phyloP scores from a whole-genome alignment of 2,797 vertebrate species.

The Sebastes reedi region DNA sequence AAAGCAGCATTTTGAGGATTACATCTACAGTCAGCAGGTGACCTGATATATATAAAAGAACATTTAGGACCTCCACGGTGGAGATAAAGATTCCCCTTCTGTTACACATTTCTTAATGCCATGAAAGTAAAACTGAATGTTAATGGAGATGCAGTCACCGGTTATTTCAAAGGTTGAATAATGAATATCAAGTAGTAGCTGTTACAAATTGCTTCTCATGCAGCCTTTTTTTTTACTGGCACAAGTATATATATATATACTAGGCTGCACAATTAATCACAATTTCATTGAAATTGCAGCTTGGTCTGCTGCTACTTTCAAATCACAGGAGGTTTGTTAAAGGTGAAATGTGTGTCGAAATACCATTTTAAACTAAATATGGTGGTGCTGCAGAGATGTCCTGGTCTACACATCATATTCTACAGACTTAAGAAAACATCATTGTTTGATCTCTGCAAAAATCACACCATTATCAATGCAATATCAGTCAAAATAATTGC shows the following conservation, averaged over 20 bases:
- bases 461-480: too few species aligned
- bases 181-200: constrained; percentile 37
- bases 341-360: too few species aligned
- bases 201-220: background rate
- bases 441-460: too few species aligned
- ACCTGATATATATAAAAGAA: background rate
- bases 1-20: background rate
- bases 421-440: background rate
- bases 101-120: background rate
- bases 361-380: background rate
- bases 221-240: background rate
- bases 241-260: background rate
- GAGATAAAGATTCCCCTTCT: background rate
- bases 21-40: background rate
- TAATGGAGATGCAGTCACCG: constrained; percentile 13
- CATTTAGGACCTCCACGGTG: background rate
- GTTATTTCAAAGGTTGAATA: constrained; percentile 36
- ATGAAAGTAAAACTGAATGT: constrained; percentile 19
- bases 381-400: background rate
- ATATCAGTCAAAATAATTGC: too few species aligned
- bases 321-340: too few species aligned
- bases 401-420: background rate
- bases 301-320: too few species aligned
- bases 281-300: too few species aligned
- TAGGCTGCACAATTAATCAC: too few species aligned